A percentile compares a stretch with the other conserved stretches of the same genome.
These are phyloP conservation scores for Lasioglossum baleicum DNA, from an alignment of 1,140 invertebrate species.

Conservation along the genomic window DNA sequence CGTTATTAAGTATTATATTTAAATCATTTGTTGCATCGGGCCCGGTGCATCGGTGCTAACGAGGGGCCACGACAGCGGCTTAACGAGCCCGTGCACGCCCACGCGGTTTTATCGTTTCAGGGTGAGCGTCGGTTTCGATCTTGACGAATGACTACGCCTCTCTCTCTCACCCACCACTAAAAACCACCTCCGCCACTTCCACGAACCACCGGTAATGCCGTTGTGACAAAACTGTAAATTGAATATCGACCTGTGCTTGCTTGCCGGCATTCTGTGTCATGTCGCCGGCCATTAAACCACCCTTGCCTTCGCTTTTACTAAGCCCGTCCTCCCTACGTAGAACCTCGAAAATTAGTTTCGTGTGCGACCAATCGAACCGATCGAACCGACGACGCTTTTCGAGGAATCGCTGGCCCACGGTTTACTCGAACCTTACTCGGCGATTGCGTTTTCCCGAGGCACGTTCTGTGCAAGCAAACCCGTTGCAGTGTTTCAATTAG, in stretches of 20 bases:
- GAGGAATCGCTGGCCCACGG: not conserved
- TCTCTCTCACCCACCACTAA: conserved; percentile 16
- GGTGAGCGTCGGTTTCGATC: conserved; percentile 29
- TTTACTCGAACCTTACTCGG: too few species aligned
- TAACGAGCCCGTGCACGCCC: conserved; percentile 55
- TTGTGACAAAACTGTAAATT: conserved; percentile 79
- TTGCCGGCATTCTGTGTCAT: conserved; percentile 62
- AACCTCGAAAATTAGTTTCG: conserved; percentile 41
- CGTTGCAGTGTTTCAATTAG: too few species aligned
- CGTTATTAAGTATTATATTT: conserved; percentile 59
- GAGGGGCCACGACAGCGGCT: conserved; percentile 52
- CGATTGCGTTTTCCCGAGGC: too few species aligned
- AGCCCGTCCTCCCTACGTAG: conserved; percentile 13
- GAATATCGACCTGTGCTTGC: conserved; percentile 73
- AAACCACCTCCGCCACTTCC: conserved; percentile 39
- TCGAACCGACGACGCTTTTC: not conserved
- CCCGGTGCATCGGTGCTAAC: conserved; percentile 50
- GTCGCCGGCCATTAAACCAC: conserved; percentile 68
- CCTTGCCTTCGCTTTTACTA: conserved; percentile 11
- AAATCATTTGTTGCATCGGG: conserved; percentile 44
- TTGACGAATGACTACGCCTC: conserved; percentile 35
- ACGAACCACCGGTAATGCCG: conserved; percentile 64
- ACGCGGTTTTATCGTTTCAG: conserved; percentile 54
- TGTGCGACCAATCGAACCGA: conserved; percentile 17
- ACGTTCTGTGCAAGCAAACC: too few species aligned